Percentiles rank a stretch among this genome's conserved stretches.
Evolutionary conservation across 2,888 invertebrate species (phyloP).

Genomic region (Siphonodentalium dalli): DNA sequence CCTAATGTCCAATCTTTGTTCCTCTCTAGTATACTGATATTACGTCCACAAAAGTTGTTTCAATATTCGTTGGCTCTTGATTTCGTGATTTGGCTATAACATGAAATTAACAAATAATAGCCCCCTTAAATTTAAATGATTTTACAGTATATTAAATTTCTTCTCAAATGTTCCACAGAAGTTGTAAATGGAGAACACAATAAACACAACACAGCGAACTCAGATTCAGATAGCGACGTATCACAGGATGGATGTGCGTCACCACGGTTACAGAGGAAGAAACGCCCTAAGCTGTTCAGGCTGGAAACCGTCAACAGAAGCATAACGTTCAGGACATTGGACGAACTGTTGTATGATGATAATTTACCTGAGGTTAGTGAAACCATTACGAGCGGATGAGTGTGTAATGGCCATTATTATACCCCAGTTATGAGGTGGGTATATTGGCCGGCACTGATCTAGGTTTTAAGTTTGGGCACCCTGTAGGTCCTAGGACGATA

Average conservation of each 20-base stretch:
- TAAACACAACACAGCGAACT: slow-evolving; percentile 28
- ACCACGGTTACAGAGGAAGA: slow-evolving; percentile 80
- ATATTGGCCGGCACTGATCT: no score
- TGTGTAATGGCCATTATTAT: background rate
- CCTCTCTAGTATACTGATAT: no score
- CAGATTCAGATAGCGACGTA: slow-evolving; percentile 75
- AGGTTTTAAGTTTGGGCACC: no score
- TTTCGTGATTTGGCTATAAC: no score
- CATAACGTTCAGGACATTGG: slow-evolving; percentile 54
- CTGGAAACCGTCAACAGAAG: slow-evolving; percentile 53
- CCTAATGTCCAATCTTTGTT: no score
- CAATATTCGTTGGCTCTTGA: no score
- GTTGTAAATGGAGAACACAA: slow-evolving; percentile 16
- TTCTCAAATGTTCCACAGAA: background rate
- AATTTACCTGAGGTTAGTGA: slow-evolving; percentile 59
- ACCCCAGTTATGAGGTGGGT: no score
- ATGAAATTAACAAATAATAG: no score
- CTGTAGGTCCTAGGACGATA: no score
- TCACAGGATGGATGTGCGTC: slow-evolving; percentile 80
- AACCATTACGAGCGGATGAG: background rate
- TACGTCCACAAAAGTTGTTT: no score
- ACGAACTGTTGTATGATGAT: slow-evolving; percentile 61
- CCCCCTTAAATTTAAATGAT: no score
- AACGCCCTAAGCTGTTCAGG: slow-evolving; percentile 64
- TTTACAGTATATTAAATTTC: background rate